Conservation (phyloP, 2,113 vertebrate genomes). For the Scortum barcoo region DNA sequence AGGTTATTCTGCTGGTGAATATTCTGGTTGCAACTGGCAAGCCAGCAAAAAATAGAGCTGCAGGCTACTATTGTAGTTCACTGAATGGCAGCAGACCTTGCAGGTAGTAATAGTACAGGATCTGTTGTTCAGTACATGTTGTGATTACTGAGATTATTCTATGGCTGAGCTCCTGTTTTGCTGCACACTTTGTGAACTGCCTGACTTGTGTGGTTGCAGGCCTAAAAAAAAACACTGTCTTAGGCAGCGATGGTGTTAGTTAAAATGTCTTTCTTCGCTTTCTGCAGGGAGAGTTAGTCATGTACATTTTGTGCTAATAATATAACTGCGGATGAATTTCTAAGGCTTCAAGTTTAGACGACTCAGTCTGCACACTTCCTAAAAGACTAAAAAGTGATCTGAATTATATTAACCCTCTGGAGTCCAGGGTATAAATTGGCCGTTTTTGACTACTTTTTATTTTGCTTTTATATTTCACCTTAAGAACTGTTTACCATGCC, state of each 20-base stretch:
- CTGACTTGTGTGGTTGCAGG: neutral
- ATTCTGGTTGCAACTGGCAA: neutral
- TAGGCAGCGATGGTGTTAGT: neutral
- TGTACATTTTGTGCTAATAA: neutral
- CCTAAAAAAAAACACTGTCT: no score
- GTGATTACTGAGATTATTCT: neutral
- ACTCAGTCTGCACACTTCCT: neutral
- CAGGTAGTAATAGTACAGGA: no score
- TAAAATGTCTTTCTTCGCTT: no score
- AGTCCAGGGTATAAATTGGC: no score
- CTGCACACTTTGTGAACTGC: neutral
- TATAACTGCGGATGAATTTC: neutral
- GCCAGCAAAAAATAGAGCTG: neutral
- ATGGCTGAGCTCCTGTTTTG: neutral
- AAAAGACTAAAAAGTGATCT: no score
- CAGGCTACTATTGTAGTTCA: neutral
- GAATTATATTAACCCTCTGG: no score
- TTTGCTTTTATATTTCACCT: no score
- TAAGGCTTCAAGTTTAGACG: neutral
- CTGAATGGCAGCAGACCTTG: no score
- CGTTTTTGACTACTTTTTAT: no score
- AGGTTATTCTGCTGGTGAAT: constrained; percentile 7
- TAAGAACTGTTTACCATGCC: no score
- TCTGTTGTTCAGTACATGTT: neutral
- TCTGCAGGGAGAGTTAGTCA: neutral